Base-by-base conservation (phyloP, 2,797 vertebrate species). In the Brachyalestes nurse region DNA sequence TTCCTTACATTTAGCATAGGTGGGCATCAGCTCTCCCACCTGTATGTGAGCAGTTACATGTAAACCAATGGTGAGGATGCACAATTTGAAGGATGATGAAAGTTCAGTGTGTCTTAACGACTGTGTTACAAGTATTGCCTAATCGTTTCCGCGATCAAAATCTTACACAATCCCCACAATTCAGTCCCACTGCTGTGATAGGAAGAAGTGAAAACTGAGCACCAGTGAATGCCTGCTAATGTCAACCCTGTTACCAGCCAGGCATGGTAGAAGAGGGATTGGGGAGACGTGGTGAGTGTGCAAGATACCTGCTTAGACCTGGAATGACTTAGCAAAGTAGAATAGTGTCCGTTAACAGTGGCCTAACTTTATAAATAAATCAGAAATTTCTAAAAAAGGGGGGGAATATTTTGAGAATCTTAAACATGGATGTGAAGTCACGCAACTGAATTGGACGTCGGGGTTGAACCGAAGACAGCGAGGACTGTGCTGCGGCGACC, bases 151-250 rank as follows among this genome's bases (percentile, higher is more conserved):
- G 45, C 45, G 12, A 38, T 45, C 12, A 34, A 75, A 79, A 81
- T 49, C 78, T 87, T 49, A 21, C 64, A 83, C 82, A 89, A 89
- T 91, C 91, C 91, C 89, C 90, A 89, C 85, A 87, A 85, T 53
- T 82, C 82, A 81, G 75, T 86, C 78, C 77, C 80, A 86, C 82
- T 88, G 84, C 77, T 86, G 73, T 21, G 13, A 58, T 8, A 45
- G 25, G 9, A 79, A 73, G 66, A 28, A 40, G 38, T 60, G 69
- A 75, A 82, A 75, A 64, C 23, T 42, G 64, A 83, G 72, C 76
- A 80, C 77, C 71, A 57, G 75, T 21, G 40, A 53, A 45, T 4
- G 25, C 62, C 70, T 40, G 65, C 57, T 74, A 13, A 57, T 47
- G 6, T 57, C 49, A 42, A 42, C 19, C 12, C 47, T 25, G 17